Conservation (phyloP, 2,113 vertebrate species). For the Lagopus muta region DNA sequence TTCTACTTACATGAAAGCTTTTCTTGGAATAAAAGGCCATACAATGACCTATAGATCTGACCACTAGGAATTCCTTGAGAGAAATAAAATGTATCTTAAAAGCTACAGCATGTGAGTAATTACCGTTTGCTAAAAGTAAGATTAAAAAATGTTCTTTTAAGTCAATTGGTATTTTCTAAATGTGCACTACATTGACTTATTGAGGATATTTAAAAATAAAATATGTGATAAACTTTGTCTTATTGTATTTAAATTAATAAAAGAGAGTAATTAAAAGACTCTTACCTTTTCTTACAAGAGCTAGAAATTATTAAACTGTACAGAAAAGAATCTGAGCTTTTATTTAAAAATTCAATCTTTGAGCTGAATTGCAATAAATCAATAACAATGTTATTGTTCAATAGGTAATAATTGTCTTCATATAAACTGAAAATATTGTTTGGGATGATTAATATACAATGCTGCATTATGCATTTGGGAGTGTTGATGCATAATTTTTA, state of each 20-base stretch:
- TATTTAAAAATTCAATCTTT: constrained; percentile 55
- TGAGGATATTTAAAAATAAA: constrained; percentile 16
- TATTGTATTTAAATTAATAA: constrained; percentile 53
- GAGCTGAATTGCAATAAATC: constrained; percentile 77
- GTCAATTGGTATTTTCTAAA: background rate
- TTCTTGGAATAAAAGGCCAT: background rate
- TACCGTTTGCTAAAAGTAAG: background rate
- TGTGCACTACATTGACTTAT: background rate
- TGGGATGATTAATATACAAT: constrained; percentile 85
- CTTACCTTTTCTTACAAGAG: constrained; percentile 19
- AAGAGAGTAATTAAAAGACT: constrained; percentile 39
- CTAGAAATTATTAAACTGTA: constrained; percentile 34
- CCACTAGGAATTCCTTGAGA: background rate
- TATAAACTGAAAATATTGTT: constrained; percentile 89
- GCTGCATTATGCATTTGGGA: constrained; percentile 85
- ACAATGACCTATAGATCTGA: background rate
- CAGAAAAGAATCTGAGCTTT: constrained; percentile 56
- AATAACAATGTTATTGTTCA: constrained; percentile 81
- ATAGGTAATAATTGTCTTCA: constrained; percentile 85
- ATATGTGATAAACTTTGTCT: constrained; percentile 50
- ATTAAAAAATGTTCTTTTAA: background rate
- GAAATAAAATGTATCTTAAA: background rate
- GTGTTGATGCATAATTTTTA: constrained; percentile 86
- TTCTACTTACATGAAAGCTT: background rate
- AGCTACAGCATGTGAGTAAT: background rate